Evolutionary conservation across 2,888 invertebrate genomes (phyloP).

Genomic region (Patella caerulea): DNA sequence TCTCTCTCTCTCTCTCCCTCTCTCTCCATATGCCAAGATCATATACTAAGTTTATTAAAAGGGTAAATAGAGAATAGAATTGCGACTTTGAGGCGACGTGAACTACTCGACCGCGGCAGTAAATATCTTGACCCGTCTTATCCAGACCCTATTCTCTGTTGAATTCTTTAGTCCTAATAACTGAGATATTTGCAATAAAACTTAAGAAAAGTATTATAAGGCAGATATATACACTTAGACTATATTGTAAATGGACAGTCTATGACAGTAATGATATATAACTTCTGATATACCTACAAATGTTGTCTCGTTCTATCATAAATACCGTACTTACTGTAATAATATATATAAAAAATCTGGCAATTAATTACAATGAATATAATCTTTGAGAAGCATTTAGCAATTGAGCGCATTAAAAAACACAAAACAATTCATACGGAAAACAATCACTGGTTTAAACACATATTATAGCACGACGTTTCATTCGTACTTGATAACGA

Average conservation of each 20-base stretch:
- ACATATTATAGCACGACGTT: no score
- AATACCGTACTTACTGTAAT: no score
- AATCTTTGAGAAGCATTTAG: no score
- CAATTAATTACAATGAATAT: no score
- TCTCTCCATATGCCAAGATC: neutral
- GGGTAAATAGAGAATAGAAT: neutral
- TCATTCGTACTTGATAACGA: no score
- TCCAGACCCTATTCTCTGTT: neutral
- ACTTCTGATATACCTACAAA: neutral
- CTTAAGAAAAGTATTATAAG: neutral
- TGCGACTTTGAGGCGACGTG: neutral
- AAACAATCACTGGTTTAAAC: no score
- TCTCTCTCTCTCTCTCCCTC: no score
- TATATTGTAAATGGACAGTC: neutral
- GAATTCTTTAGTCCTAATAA: neutral
- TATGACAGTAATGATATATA: neutral
- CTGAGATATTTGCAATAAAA: slow-evolving; percentile 1
- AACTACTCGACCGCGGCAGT: slow-evolving; percentile 4
- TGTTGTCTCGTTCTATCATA: no score
- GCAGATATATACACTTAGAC: neutral
- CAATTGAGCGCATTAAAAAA: no score
- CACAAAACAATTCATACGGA: no score
- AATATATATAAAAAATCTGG: no score
- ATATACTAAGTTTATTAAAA: slow-evolving; percentile 2
- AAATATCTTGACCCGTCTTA: slow-evolving; percentile 5